A percentile compares a stretch with the other conserved stretches of the same genome.
Evolutionary conservation across 2,797 vertebrate genomes (phyloP).

Genomic region (Peromyscus melanophrys): DNA sequence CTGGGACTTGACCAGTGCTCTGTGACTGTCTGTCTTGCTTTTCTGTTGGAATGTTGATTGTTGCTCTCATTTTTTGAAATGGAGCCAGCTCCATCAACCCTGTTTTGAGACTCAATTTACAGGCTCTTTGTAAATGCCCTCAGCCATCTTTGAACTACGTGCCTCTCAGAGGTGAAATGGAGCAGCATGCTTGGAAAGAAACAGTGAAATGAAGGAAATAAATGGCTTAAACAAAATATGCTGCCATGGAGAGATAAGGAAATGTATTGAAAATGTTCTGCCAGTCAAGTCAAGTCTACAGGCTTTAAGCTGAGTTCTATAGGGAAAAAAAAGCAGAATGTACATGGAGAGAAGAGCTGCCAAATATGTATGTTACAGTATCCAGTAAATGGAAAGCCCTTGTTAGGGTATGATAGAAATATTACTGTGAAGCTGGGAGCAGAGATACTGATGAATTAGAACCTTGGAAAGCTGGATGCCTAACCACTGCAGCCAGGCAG

Average conservation of each 20-base stretch:
- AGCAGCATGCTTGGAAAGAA: conserved; percentile 32
- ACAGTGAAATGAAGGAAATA: background rate
- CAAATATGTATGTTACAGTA: background rate
- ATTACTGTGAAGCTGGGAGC: background rate
- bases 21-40: background rate
- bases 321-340: conserved; percentile 35
- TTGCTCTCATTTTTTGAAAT: conserved; percentile 38
- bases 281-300: background rate
- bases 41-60: conserved; percentile 35
- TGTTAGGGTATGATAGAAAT: background rate
- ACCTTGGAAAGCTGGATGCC: background rate
- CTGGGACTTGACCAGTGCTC: background rate
- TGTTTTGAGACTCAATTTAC: background rate
- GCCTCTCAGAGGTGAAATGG: conserved; percentile 36
- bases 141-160: conserved; percentile 8
- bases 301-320: background rate
- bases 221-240: background rate
- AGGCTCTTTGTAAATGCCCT: conserved; percentile 29
- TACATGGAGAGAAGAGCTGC: background rate
- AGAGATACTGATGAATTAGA: background rate
- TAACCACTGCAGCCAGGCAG: background rate
- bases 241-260: conserved; percentile 51
- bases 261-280: conserved; percentile 11
- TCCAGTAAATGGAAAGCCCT: conserved; percentile 45
- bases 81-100: background rate